Base-by-base conservation (phyloP, 1,140 invertebrate species). In the Scaptomyza pallida region DNA sequence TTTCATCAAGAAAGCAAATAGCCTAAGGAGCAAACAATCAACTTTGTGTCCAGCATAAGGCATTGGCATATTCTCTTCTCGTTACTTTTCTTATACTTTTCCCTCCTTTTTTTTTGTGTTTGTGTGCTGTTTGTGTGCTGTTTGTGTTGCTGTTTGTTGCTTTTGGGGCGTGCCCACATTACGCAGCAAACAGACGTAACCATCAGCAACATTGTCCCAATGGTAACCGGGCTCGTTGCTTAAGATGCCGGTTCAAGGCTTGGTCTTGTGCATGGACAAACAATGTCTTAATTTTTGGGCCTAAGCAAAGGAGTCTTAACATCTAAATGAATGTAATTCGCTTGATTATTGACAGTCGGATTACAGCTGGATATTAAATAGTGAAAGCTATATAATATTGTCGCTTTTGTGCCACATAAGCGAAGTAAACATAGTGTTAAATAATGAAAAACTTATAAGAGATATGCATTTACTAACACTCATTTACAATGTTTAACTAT, bases 1-100 rank as follows among this genome's bases (percentile, higher is more conserved):
- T 88, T 88, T 88, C 83, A 88, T 89, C 82, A 88, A 78, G 82
- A 78, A 88, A 89, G 83, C 82, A 88, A 88, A 82, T 82, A 89
- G 68, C 83, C 82, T 61, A 71, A 88, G 83, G 82, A 69, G 67
- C 82, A 82, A 82, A 88, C 82, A 82, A 86, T 88, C 78, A 86
- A 88, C 78, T 82, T 78, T n/a, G 47, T 72, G 43, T 12, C 64
- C 67, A 48, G 60, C 78, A 78, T 61, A 75, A 69, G 82, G 60
- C 82, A 81, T 62, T 48, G 64, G 64, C 55, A 68, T 35, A 67
- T 60, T 57, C 35, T 41, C 52, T n/a, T 52, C 21, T 55, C 8
- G n/a, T 9, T 8, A 10, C 17, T 19, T 26, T 33, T 43, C 19
- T 21, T 41, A 15, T 59, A 43, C 26, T 30, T 30, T 30, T 30